Base-by-base conservation (phyloP, 2,797 vertebrate genomes). In the Rhincodon typus region DNA sequence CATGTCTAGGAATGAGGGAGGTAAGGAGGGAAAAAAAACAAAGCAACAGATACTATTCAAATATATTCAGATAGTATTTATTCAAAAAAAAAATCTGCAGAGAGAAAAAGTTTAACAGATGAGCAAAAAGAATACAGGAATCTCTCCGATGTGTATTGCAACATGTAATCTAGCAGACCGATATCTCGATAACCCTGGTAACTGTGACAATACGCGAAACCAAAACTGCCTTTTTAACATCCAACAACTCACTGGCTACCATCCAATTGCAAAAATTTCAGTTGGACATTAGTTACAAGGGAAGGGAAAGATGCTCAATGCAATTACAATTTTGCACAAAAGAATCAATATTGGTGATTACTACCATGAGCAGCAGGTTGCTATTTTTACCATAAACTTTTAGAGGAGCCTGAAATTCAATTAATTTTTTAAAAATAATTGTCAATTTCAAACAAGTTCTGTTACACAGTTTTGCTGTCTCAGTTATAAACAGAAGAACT, bases 161-260 rank as follows among this genome's bases (percentile, higher is more conserved):
- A 21, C 4, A 46, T 46, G 21, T 23, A 46, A 84, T 84, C 82
- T 84, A 84, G 42, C 82, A 84, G 82, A 84, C 15, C 46, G n/a
- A 13, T 23, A 17, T 19, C 6, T 19, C 8, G 42, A 19, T 19
- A 46, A 21, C 6, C 5, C 15, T 84, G 2, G 19, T 46, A 34
- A 77, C 8, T 5, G 25, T 46, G 38, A 6, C 82, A 84, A 23
- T 4, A 4, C 25, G 82, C 42, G 6, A 46, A 42, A 84, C 42
- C 38, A 84, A 23, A 84, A 84, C 42, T 46, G 19, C 42, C 21
- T 84, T 46, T 6, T 6, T 46, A 84, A 46, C 42, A 25, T 46
- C 82, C 42, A 84, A 82, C 79, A 82, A 84, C 82, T 46, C 13
- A 82, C 77, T 82, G 77, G 77, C 77, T 82, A n/a, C n/a, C 77